A percentile compares a stretch with the other conserved stretches of the same genome.
Conservation (phyloP, 2,888 invertebrate genomes). For the Crocallis elinguaria region DNA sequence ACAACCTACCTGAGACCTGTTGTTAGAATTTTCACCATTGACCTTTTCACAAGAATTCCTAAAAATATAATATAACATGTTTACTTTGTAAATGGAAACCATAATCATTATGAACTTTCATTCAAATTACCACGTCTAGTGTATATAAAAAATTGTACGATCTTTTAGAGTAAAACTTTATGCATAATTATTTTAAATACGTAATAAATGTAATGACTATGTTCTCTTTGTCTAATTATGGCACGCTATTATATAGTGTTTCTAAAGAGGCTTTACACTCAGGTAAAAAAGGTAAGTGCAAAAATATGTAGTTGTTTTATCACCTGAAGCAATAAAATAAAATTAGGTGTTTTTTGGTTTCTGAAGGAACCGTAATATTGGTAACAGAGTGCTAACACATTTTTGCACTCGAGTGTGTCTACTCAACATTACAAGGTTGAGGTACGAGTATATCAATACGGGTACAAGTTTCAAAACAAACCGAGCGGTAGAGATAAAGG, state of each 20-base stretch:
- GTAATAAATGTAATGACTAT: not conserved
- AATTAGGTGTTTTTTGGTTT: too few relatives aligned
- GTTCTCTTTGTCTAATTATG: too few relatives aligned
- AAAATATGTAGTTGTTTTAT: not conserved
- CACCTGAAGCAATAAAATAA: not conserved
- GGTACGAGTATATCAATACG: not conserved
- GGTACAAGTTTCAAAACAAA: constrained; percentile 1
- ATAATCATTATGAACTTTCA: not conserved
- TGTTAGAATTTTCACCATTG: not conserved
- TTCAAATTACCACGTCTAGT: not conserved
- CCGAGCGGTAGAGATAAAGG: constrained; percentile 25
- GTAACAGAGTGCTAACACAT: not conserved
- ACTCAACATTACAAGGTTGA: too few relatives aligned
- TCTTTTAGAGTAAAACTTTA: too few relatives aligned
- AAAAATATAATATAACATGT: not conserved
- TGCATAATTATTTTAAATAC: not conserved
- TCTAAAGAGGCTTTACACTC: not conserved
- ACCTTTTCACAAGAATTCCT: not conserved
- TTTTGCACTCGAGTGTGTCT: constrained; percentile 1
- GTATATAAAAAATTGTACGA: too few relatives aligned
- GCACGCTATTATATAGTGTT: too few relatives aligned
- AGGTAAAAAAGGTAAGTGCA: not conserved
- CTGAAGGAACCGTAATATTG: too few relatives aligned
- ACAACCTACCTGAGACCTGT: not conserved
- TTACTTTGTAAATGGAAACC: not conserved